phyloP scores from a whole-genome alignment of 2,888 invertebrate genomes.

The Lasioglossum morio region DNA sequence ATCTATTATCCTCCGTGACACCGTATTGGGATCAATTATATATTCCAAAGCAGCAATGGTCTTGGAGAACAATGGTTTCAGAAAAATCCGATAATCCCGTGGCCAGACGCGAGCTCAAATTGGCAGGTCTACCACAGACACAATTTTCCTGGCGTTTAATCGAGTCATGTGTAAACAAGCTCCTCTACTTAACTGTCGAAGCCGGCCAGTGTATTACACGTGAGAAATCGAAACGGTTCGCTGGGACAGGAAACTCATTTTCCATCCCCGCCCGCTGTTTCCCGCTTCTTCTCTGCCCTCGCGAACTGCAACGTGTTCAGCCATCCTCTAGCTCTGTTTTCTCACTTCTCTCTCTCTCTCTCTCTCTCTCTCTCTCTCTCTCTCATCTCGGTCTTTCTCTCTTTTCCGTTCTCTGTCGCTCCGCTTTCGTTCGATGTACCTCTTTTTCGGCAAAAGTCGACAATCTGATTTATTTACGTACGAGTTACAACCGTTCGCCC shows the following conservation, averaged over 20 bases:
- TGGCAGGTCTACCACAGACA: constrained; percentile 30
- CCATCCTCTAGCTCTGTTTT: not conserved
- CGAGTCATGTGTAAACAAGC: constrained; percentile 62
- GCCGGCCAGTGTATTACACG: constrained; percentile 38
- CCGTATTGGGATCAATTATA: constrained; percentile 29
- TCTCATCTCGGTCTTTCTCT: not conserved
- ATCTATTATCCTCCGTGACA: not conserved
- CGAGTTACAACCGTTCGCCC: constrained; percentile 26
- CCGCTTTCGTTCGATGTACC: not conserved
- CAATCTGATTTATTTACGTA: constrained; percentile 64
- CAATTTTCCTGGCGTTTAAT: constrained; percentile 62
- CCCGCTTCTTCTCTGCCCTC: not conserved
- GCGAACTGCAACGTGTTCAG: not conserved
- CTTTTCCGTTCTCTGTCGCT: not conserved
- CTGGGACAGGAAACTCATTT: constrained; percentile 30
- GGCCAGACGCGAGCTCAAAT: constrained; percentile 20
- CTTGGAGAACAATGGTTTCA: not conserved
- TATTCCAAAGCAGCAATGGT: not conserved
- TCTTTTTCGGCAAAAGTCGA: constrained; percentile 43
- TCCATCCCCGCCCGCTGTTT: not conserved
- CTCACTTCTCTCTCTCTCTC: not conserved
- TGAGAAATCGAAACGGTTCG: constrained; percentile 54
- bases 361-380: not conserved
- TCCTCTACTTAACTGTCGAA: constrained; percentile 45
- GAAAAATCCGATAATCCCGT: constrained; percentile 33